Percentiles rank a stretch among this genome's conserved stretches.
Evolutionary conservation across 2,113 vertebrate species (phyloP).

Genomic region (Semnopithecus entellus): DNA sequence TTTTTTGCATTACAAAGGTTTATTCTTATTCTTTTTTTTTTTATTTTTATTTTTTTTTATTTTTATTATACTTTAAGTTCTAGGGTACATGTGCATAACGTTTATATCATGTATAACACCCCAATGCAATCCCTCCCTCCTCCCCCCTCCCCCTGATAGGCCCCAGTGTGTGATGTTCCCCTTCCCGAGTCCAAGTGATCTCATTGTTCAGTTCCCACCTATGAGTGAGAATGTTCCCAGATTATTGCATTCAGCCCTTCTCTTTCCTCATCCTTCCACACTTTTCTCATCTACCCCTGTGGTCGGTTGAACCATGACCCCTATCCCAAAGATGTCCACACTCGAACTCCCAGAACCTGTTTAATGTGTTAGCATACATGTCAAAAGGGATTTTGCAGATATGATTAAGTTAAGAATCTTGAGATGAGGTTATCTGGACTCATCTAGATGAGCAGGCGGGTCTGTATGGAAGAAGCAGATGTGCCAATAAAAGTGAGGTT

Average conservation of each 20-base stretch:
- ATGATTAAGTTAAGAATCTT: background rate
- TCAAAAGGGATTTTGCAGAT: background rate
- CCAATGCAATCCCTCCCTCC: too few species aligned
- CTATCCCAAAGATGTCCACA: background rate
- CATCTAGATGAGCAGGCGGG: background rate
- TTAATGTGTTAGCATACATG: background rate
- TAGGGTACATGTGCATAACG: too few species aligned
- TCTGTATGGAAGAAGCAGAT: background rate
- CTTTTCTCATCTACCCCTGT: background rate
- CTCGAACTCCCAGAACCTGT: background rate
- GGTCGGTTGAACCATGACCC: background rate
- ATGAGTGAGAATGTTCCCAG: too few species aligned
- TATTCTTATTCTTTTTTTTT: too few species aligned
- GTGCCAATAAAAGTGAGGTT: background rate
- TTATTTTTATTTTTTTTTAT: too few species aligned
- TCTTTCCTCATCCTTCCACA: background rate
- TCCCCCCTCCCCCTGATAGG: too few species aligned
- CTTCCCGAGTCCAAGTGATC: too few species aligned
- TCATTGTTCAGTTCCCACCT: too few species aligned
- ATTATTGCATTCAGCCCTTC: background rate
- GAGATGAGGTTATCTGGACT: background rate
- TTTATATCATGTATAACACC: too few species aligned
- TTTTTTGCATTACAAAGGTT: too few species aligned
- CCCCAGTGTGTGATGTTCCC: too few species aligned
- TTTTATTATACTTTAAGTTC: too few species aligned